Base-by-base conservation (phyloP, 2,888 invertebrate genomes). In the Drosophila nigritarsus region DNA sequence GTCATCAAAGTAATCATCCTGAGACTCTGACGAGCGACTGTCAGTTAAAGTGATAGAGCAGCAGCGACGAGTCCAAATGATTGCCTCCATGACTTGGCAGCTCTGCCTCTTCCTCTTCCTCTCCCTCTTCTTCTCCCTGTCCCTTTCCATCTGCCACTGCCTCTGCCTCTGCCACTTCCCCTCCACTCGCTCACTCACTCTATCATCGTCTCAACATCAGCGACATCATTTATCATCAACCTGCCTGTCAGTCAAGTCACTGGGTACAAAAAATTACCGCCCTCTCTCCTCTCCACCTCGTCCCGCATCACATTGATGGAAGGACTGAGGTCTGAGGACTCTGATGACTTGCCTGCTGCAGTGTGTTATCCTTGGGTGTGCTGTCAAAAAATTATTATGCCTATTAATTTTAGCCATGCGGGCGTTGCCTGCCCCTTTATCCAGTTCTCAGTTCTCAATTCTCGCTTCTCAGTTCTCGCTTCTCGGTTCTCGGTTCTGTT, bases 321-420 rank as follows among this genome's bases (percentile, higher is more conserved):
- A 73, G 61, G 60, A 61, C 65, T 50, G 50, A 3, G 64, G 51
- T 34, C 27, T 65, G 60, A 67, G 83, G 80, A 80, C 80, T 79
- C 77, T 81, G 84, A 88, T 82, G 89, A 82, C 89, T 65, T 80
- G 80, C 78, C 80, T 62, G 80, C 67, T 80, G 60, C 67, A 63
- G 63, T 74, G 71, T 78, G 83, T 90, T 92, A 92, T 91, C 92
- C 92, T 92, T 91, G 91, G 85, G 83, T 86, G 88, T 84, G 90
- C 92, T 91, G 92, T 92, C 91, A 92, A 90, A 91, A 92, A 91
- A 91, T 92, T 91, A 91, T 91, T 91, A 91, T 91, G 92, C 92
- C 91, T 92, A 91, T 91, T 91, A 91, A 91, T 91, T 91, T 92
- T 90, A 87, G 73, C 87, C 89, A 90, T 85, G 88, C 88, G 86